Evolutionary conservation across 2,113 vertebrate species (phyloP), one percentile per base, ranked within the genome.

Genomic region (Neopipo cinnamomea): DNA sequence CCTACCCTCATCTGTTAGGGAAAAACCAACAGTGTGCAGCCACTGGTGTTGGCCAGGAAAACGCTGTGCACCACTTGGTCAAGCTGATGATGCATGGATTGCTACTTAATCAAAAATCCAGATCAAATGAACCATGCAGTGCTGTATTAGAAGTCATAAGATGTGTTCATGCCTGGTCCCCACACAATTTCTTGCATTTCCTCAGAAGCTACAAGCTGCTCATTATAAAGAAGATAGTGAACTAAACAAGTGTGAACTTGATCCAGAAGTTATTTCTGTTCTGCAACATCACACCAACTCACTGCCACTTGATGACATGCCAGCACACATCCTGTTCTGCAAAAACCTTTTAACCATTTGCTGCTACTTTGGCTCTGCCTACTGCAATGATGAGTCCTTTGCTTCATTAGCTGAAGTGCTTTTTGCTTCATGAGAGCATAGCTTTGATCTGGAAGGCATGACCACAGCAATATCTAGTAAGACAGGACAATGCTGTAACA

Each of bases 261-360:
- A 61, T 59, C 30, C 30, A 68, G 56, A 85, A 89, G 52, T 66
- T 88, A 66, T 47, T 91, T 93, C n/a, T 62, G 33, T 66, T 62
- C 47, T 86, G 46, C 49, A 83, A 30, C 49, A 75, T 62, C 15
- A 61, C 62, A 72, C 17, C 35, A 52, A 7, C 28, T 71, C 44
- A 31, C 24, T 52, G 49, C 28, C 59, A 10, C 35, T 49, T 4
- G 1, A 35, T 55, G 52, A 47, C 1, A 0, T 24, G n/a, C 58
- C 66, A n/a, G 46, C 28, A 76, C 4, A 39, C 2, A 15, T 53
- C 63, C 46, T 63, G 25, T 35, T 33, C 33, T 58, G 25, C 11
- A 50, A 18, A 19, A 92, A 19, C 42, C 39, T 46, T 46, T 63
- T 46, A 31, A 47, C 17, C 58, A 42, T 41, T 33, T 56, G 56